phyloP scores from a whole-genome alignment of 1,140 invertebrate genomes.

The Orussus abietinus region DNA sequence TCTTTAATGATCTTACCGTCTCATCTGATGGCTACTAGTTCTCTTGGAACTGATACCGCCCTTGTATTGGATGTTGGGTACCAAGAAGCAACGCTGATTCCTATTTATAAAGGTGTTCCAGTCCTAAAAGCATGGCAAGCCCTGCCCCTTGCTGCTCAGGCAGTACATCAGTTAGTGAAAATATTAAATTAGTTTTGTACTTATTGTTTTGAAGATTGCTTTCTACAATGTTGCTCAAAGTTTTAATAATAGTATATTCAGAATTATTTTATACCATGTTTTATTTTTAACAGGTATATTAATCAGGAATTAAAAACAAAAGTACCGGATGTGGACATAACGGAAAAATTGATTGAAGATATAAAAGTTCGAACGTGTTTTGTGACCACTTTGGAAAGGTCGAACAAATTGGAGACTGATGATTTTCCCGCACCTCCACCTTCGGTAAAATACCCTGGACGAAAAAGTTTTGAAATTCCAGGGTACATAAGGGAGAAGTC shows the following conservation, averaged over 20 bases:
- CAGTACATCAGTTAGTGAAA: slow-evolving; percentile 59
- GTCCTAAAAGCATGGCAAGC: slow-evolving; percentile 76
- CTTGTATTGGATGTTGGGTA: slow-evolving; percentile 87
- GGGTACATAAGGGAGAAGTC: slow-evolving; percentile 73
- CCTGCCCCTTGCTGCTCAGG: slow-evolving; percentile 65
- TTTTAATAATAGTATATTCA: slow-evolving; percentile 1
- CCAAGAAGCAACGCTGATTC: slow-evolving; percentile 74
- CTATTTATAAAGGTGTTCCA: slow-evolving; percentile 81
- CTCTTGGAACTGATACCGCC: slow-evolving; percentile 72
- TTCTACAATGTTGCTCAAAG: background rate
- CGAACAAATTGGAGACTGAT: slow-evolving; percentile 56
- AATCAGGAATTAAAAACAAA: slow-evolving; percentile 26
- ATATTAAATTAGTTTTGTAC: background rate
- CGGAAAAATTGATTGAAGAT: slow-evolving; percentile 63
- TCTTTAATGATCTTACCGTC: slow-evolving; percentile 66
- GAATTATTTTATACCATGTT: background rate
- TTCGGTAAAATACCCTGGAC: slow-evolving; percentile 69
- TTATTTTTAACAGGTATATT: slow-evolving; percentile 33
- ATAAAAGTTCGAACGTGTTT: slow-evolving; percentile 77
- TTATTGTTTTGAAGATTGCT: no score
- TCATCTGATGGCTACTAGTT: slow-evolving; percentile 75
- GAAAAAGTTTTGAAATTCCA: slow-evolving; percentile 60
- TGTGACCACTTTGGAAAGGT: slow-evolving; percentile 71
- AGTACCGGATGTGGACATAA: slow-evolving; percentile 46
- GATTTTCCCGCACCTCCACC: slow-evolving; percentile 53